A percentile compares a stretch with the other conserved stretches of the same genome.
phyloP scores from a whole-genome alignment of 2,113 vertebrate species.

The human region GRCh38 chr7:45590001-45590500 shows the following conservation, averaged over 20 bases:
- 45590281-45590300: neutral
- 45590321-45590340: neutral
- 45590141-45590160: neutral
- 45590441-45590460: neutral
- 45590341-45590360: neutral
- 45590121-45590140: neutral
- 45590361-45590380: neutral
- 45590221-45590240: too few relatives aligned
- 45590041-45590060: neutral
- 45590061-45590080: neutral
- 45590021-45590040: too few relatives aligned
- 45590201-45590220: too few relatives aligned
- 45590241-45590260: neutral
- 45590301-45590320: neutral
- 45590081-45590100: neutral
- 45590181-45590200: too few relatives aligned
- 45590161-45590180: rapidly evolving
- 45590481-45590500: too few relatives aligned
- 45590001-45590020: rapidly evolving
- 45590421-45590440: neutral
- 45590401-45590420: neutral
- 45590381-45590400: neutral
- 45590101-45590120: neutral
- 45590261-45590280: neutral
- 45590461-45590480: too few relatives aligned